Conservation (phyloP, 2,113 vertebrate genomes). For the Rutilus rutilus region DNA sequence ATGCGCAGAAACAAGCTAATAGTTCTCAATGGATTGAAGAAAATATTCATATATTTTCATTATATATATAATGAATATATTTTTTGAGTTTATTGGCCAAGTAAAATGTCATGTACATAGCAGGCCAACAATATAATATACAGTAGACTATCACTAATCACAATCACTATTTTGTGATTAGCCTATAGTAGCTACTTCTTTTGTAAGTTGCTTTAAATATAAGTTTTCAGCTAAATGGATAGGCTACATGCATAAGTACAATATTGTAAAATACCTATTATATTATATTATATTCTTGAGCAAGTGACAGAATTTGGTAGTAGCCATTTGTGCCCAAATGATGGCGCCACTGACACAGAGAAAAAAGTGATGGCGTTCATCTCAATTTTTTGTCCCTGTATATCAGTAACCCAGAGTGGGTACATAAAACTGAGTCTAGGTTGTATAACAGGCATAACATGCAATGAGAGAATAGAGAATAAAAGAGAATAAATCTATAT, state of each 20-base stretch:
- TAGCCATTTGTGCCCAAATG: not conserved
- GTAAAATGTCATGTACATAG: not conserved
- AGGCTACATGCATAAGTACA: not conserved
- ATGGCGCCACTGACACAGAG: constrained; percentile 9
- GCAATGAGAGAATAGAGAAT: not conserved
- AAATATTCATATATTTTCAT: not conserved
- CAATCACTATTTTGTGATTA: not conserved
- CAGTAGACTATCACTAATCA: not conserved
- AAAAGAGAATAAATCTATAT: not conserved
- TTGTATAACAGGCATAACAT: not conserved
- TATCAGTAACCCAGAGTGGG: not conserved
- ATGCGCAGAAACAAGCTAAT: constrained; percentile 28
- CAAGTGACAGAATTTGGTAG: not conserved
- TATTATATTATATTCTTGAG: not conserved
- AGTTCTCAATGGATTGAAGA: not conserved
- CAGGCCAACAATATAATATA: not conserved
- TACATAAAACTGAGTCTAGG: not conserved
- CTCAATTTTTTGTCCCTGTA: not conserved
- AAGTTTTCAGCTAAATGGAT: not conserved
- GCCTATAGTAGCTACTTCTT: not conserved
- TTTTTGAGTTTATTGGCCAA: not conserved
- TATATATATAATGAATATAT: too few species aligned
- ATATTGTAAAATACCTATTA: not conserved
- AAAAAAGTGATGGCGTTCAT: not conserved
- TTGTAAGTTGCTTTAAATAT: not conserved